A percentile compares a stretch with the other conserved stretches of the same genome.
phyloP scores from a whole-genome alignment of 2,888 invertebrate genomes.

The Drosophila meridionalis region DNA sequence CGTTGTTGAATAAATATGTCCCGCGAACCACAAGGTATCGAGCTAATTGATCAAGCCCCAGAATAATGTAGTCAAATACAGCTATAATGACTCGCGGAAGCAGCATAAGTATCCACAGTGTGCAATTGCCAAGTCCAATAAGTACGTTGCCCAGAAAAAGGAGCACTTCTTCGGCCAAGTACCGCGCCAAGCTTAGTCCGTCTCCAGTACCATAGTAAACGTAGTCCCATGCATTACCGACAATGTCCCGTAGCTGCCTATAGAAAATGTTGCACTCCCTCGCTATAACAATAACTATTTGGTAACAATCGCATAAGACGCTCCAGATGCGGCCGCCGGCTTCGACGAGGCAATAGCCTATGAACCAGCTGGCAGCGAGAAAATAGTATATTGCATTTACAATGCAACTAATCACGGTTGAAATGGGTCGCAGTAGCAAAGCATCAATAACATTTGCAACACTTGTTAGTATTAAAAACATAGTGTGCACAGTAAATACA shows the following conservation, averaged over 20 bases:
- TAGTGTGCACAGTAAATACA: slow-evolving; percentile 23
- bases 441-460: slow-evolving; percentile 38
- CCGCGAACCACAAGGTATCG: slow-evolving; percentile 27
- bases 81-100: slow-evolving; percentile 44
- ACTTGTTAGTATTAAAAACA: slow-evolving; percentile 40
- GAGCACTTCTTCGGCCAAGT: slow-evolving; percentile 1
- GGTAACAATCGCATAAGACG: slow-evolving; percentile 13
- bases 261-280: slow-evolving; percentile 11
- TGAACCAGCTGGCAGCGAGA: slow-evolving; percentile 43
- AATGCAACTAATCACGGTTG: slow-evolving; percentile 35
- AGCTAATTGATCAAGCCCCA: slow-evolving; percentile 20
- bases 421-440: slow-evolving; percentile 46
- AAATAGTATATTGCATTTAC: slow-evolving; percentile 44
- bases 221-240: slow-evolving; percentile 25
- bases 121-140: slow-evolving; percentile 44
- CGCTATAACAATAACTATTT: background rate
- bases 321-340: slow-evolving; percentile 28
- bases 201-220: slow-evolving; percentile 40
- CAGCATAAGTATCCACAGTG: slow-evolving; percentile 57
- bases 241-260: slow-evolving; percentile 6
- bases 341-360: slow-evolving; percentile 57
- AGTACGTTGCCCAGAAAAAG: slow-evolving; percentile 29
- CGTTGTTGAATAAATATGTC: slow-evolving; percentile 42
- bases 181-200: slow-evolving; percentile 12
- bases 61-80: slow-evolving; percentile 39